Conservation (phyloP, 37 sponge, comb jelly and placozoan genomes). For the Agelas oroides region DNA sequence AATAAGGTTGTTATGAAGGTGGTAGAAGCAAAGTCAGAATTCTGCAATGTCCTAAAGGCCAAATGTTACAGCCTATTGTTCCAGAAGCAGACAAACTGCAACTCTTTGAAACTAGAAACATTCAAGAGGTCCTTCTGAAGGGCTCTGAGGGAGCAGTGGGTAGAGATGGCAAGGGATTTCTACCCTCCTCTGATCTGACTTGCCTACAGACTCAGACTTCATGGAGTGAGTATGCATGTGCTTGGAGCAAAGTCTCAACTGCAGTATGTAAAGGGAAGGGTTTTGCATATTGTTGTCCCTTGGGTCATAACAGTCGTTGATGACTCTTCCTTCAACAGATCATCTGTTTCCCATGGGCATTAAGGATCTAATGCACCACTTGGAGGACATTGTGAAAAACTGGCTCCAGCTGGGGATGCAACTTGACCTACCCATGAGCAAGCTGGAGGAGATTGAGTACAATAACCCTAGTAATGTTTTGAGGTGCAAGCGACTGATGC, state of each 20-base stretch:
- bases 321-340: not conserved
- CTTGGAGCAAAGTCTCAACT: not conserved
- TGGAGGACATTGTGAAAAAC: not conserved
- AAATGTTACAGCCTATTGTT: not conserved
- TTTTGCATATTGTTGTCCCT: too few relatives aligned
- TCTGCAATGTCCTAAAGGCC: not conserved
- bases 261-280: too few relatives aligned
- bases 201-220: too few relatives aligned
- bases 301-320: too few relatives aligned
- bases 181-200: too few relatives aligned
- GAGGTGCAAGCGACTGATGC: too few relatives aligned
- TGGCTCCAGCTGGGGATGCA: not conserved
- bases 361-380: too few relatives aligned
- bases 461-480: not conserved
- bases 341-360: too few relatives aligned
- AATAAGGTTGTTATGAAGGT: slow-evolving; percentile 8
- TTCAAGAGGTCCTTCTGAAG: not conserved
- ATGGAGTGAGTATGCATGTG: too few relatives aligned
- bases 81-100: not conserved
- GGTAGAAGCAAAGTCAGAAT: not conserved
- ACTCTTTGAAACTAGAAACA: not conserved
- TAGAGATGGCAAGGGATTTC: too few relatives aligned
- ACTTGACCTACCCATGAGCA: not conserved
- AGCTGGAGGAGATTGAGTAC: not conserved
- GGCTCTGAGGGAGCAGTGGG: not conserved